Conservation (phyloP, 2,888 invertebrate genomes). For the Lasioglossum vierecki region DNA sequence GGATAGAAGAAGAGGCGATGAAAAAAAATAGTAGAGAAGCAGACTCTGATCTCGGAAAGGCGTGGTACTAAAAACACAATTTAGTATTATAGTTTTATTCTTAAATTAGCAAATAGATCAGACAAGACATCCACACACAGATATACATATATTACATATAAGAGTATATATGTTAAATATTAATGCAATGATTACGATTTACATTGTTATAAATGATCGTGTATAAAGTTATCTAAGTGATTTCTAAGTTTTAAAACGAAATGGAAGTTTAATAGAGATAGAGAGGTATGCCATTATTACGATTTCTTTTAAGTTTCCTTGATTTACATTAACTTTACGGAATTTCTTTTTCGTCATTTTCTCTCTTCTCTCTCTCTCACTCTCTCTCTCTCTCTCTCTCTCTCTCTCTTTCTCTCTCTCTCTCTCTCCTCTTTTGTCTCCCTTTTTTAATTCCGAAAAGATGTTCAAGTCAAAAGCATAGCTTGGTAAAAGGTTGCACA, state of each 20-base stretch:
- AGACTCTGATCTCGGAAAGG: slow-evolving; percentile 77
- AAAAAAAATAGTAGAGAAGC: slow-evolving; percentile 53
- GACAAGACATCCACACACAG: slow-evolving; percentile 81
- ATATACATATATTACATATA: slow-evolving; percentile 82
- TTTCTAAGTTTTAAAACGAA: slow-evolving; percentile 82
- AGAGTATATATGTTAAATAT: slow-evolving; percentile 84
- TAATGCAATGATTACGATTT: slow-evolving; percentile 83
- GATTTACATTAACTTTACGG: slow-evolving; percentile 64
- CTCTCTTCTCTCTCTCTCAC: slow-evolving; percentile 2
- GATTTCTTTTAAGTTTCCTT: slow-evolving; percentile 74
- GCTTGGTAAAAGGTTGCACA: slow-evolving; percentile 52
- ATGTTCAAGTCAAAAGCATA: slow-evolving; percentile 60
- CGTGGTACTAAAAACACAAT: slow-evolving; percentile 78
- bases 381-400: neutral
- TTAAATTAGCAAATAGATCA: slow-evolving; percentile 81
- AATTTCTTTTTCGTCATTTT: slow-evolving; percentile 39
- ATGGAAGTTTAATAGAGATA: slow-evolving; percentile 78
- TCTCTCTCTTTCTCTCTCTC: neutral
- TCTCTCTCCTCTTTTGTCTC: neutral
- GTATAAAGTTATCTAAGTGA: slow-evolving; percentile 84
- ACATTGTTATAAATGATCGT: slow-evolving; percentile 83
- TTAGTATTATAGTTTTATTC: slow-evolving; percentile 83
- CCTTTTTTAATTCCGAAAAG: slow-evolving; percentile 45
- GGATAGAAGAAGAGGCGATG: slow-evolving; percentile 12
- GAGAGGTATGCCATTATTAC: slow-evolving; percentile 81